Evolutionary conservation across 2,113 vertebrate species (phyloP), one percentile per base, ranked within the genome.

Genomic region (Nyctereutes procyonoides): DNA sequence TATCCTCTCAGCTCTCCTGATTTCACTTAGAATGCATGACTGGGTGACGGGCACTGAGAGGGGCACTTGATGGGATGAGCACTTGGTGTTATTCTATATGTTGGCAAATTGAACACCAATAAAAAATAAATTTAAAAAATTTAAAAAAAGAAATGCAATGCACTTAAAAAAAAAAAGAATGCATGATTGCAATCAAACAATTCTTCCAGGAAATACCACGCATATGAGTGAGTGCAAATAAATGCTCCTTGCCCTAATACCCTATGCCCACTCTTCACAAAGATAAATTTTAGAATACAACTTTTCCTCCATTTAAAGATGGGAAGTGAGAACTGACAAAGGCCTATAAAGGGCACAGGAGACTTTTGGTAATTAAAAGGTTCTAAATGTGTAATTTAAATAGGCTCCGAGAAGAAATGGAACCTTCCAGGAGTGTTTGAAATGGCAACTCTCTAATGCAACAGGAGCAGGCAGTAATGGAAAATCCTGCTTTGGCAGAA

Each of bases 401-500:
- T 28, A 96, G 56, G 15, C 90, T 98, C 65, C 95, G 97, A 97
- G 94, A 92, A 98, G 97, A 98, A 98, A 97, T 87, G 56, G 43
- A 97, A 95, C 43, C 89, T 98, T 97, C 97, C 88, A 97, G 90
- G 60, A 69, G 96, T 98, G 97, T 98, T 98, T 98, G 93, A 98
- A 96, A 98, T 97, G 95, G 97, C 95, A 98, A 77, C 63, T 97
- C 94, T 97, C 94, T 95, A 98, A 97, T 93, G 96, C 83, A 74
- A 76, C 88, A 90, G 88, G 97, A 97, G 90, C 87, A 96, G 62
- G 85, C 2, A 94, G 98, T 97, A 97, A 97, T 98, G 98, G 98
- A 98, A 98, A 99, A 98, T 98, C n/a, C 95, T 93, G 55, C 24
- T 93, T 98, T 97, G 97, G 92, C 43, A 85, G 95, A 89, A 88